Conservation (phyloP, 2,797 vertebrate genomes). For the Acridotheres tristis region DNA sequence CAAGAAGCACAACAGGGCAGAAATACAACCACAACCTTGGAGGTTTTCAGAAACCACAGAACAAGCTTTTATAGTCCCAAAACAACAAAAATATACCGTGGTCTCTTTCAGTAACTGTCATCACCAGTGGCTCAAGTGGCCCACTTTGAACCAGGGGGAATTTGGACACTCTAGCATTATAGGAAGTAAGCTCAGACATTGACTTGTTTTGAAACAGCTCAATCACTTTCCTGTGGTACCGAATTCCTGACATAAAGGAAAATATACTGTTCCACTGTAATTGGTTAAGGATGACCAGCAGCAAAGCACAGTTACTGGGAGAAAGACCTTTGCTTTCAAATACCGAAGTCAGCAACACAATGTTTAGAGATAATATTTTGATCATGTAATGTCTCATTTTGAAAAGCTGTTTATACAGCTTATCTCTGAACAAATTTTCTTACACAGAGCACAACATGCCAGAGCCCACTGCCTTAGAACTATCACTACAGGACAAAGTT, state of each 20-base stretch:
- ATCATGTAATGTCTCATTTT: not conserved
- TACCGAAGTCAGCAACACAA: not conserved
- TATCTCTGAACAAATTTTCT: not conserved
- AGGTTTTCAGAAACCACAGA: not conserved
- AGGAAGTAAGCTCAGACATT: not conserved
- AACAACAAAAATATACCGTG: rapidly evolving
- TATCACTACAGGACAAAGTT: not conserved
- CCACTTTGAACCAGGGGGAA: not conserved
- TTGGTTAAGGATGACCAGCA: not conserved
- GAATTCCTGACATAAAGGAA: not conserved
- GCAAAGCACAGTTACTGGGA: not conserved
- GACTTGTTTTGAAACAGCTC: not conserved
- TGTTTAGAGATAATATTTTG: not conserved
- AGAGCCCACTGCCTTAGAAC: not conserved
- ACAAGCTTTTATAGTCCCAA: not conserved
- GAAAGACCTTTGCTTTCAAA: not conserved
- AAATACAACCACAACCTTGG: not conserved
- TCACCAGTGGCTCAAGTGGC: not conserved
- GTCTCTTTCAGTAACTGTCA: not conserved
- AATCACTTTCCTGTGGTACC: not conserved
- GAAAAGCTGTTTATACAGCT: not conserved
- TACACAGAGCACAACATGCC: not conserved
- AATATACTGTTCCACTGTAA: not conserved
- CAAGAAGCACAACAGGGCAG: not conserved
- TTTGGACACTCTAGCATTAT: not conserved